Evolutionary conservation across 2,113 vertebrate species (phyloP).

Genomic region (Phrynosoma platyrhinos): DNA sequence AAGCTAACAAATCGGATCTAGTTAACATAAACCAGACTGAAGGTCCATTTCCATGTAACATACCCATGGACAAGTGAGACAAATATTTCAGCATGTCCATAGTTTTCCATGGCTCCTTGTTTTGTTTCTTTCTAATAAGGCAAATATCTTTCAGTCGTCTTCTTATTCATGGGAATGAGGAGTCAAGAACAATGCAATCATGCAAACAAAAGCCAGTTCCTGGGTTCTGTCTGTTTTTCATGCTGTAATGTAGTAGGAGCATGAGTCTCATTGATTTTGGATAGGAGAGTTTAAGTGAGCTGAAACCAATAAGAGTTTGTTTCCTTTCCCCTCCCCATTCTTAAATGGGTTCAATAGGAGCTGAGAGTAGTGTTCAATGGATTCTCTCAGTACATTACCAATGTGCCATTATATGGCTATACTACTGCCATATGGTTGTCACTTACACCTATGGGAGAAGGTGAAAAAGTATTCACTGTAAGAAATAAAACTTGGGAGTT

Average conservation of each 20-base stretch:
- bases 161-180: neutral
- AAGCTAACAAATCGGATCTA: constrained; percentile 12
- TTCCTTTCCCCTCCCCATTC: too few species aligned
- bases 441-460: neutral
- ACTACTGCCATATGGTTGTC: neutral
- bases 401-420: neutral
- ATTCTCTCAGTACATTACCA: neutral
- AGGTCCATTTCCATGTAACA: neutral
- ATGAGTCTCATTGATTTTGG: neutral
- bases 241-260: neutral
- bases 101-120: neutral
- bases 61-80: neutral
- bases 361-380: neutral
- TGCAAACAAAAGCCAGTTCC: neutral
- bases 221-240: neutral
- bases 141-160: neutral
- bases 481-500: neutral
- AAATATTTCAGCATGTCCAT: neutral
- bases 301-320: neutral
- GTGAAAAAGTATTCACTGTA: neutral
- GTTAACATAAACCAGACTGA: constrained; percentile 15
- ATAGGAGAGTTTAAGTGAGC: neutral
- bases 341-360: neutral
- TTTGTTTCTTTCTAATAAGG: constrained; percentile 6
- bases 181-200: neutral